These are phyloP conservation scores for Drosophila pseudotalamancana DNA, from an alignment of 2,888 invertebrate species.

Conservation along the genomic window DNA sequence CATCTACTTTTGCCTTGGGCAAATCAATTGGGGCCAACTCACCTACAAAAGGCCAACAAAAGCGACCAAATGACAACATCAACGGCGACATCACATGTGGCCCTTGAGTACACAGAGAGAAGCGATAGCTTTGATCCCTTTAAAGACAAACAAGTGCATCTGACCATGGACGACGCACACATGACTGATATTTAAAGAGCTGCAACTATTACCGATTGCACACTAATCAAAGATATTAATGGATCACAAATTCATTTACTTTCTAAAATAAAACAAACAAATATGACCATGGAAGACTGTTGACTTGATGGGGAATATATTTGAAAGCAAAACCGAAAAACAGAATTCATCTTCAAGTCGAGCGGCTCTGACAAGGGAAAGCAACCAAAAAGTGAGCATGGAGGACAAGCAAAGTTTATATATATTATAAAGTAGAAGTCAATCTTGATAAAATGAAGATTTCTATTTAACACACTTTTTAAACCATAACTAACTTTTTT, in stretches of 20 bases:
- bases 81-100: constrained; percentile 47
- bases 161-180: background rate
- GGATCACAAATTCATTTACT: background rate
- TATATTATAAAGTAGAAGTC: too few species aligned
- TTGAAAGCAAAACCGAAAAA: background rate
- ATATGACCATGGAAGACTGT: background rate
- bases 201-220: background rate
- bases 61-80: constrained; percentile 69
- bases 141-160: background rate
- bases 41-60: constrained; percentile 52
- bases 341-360: too few species aligned
- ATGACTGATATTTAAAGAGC: background rate
- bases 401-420: too few species aligned
- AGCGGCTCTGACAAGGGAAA: too few species aligned
- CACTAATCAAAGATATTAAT: background rate
- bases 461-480: too few species aligned
- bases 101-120: constrained; percentile 26
- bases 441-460: too few species aligned
- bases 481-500: too few species aligned
- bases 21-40: constrained; percentile 65
- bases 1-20: constrained; percentile 59
- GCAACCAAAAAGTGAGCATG: too few species aligned
- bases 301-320: background rate
- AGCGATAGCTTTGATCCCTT: background rate
- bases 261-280: background rate